These are phyloP conservation scores for Lasioglossum oenotherae DNA, from an alignment of 2,888 invertebrate species.

Conservation along the genomic window DNA sequence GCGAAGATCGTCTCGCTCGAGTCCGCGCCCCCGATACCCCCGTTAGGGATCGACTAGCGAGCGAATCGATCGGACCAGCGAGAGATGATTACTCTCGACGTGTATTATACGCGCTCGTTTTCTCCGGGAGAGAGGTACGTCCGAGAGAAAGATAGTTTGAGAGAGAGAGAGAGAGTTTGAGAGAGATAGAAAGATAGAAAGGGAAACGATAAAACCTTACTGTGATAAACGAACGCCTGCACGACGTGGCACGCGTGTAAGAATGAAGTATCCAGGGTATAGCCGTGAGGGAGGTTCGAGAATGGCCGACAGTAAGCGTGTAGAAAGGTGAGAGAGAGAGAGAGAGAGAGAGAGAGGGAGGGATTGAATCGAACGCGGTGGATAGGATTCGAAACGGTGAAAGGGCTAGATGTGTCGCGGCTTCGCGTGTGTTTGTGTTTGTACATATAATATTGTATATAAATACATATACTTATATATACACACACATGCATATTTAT, in stretches of 20 bases:
- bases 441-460: conserved; percentile 22
- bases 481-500: neutral
- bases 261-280: conserved; percentile 49
- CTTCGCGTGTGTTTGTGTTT: conserved; percentile 21
- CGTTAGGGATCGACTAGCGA: conserved; percentile 19
- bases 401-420: conserved; percentile 5
- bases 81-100: conserved; percentile 10
- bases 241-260: conserved; percentile 26
- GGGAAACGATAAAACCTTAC: conserved; percentile 49
- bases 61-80: conserved; percentile 8
- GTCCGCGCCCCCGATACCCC: neutral
- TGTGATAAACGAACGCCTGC: conserved; percentile 57
- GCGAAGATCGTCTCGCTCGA: neutral
- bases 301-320: neutral
- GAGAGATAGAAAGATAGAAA: neutral
- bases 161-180: neutral
- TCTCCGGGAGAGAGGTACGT: neutral
- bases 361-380: neutral
- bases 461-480: conserved; percentile 17
- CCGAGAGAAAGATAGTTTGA: neutral
- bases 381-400: neutral
- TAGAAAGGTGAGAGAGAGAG: neutral
- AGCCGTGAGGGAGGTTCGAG: conserved; percentile 26
- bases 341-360: no score
- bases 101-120: conserved; percentile 7